phyloP scores from a whole-genome alignment of 2,888 invertebrate genomes.

The Pandemis corylana region DNA sequence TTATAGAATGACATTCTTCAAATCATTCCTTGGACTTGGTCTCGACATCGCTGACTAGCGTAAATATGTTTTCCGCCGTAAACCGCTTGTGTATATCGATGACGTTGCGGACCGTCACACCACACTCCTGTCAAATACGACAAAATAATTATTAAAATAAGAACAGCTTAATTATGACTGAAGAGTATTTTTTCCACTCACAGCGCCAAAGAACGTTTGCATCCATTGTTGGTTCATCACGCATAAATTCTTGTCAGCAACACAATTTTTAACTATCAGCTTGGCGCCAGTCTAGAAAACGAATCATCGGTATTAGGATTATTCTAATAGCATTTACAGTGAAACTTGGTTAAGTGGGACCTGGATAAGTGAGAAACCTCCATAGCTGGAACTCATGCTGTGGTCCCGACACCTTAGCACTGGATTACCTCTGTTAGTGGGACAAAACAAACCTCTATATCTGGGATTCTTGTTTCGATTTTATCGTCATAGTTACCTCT shows the following conservation, averaged over 20 bases:
- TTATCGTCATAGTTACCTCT: too few species aligned
- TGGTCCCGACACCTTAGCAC: too few species aligned
- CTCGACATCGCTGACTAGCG: slow-evolving; percentile 72
- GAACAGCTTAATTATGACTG: too few species aligned
- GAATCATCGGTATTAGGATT: background rate
- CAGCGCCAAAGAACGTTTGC: slow-evolving; percentile 79
- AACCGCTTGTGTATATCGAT: slow-evolving; percentile 70
- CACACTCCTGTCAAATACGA: slow-evolving; percentile 72
- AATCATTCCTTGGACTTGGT: slow-evolving; percentile 65
- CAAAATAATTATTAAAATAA: background rate
- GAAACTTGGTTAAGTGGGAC: too few species aligned
- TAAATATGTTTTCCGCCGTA: slow-evolving; percentile 78
- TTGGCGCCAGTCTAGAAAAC: slow-evolving; percentile 69
- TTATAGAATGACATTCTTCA: background rate
- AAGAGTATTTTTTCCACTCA: slow-evolving; percentile 50
- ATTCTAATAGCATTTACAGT: too few species aligned
- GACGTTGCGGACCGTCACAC: slow-evolving; percentile 76
- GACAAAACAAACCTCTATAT: too few species aligned
- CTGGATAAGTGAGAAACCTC: too few species aligned
- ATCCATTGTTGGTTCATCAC: slow-evolving; percentile 80
- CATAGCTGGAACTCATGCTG: too few species aligned
- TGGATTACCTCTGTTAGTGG: too few species aligned
- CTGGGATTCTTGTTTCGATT: too few species aligned
- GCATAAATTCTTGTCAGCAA: slow-evolving; percentile 73
- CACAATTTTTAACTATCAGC: slow-evolving; percentile 73